A percentile compares a stretch with the other conserved stretches of the same genome.
phyloP scores from a whole-genome alignment of 2,888 invertebrate species.

The Artemia sp. region DNA sequence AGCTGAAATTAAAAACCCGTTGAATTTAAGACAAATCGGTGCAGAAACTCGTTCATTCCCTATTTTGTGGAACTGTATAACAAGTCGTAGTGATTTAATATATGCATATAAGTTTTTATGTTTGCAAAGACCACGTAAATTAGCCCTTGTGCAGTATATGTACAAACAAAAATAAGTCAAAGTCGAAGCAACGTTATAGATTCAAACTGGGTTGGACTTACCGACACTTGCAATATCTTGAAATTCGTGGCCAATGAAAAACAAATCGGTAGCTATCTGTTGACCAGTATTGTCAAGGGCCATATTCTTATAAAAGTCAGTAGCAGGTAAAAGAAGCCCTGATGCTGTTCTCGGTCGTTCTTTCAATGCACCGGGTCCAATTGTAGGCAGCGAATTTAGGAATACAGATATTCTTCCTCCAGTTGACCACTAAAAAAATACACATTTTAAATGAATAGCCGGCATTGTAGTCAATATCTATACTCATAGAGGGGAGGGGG shows the following conservation, averaged over 20 bases:
- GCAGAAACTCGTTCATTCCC: too few relatives aligned
- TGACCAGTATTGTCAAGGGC: conserved; percentile 92
- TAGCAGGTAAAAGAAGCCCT: conserved; percentile 75
- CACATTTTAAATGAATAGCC: conserved; percentile 20
- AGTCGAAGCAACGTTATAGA: too few relatives aligned
- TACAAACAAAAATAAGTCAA: too few relatives aligned
- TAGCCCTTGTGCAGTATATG: too few relatives aligned
- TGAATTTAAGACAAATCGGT: too few relatives aligned
- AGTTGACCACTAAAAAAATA: conserved; percentile 48
- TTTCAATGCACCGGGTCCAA: conserved; percentile 67
- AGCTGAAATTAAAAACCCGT: too few relatives aligned
- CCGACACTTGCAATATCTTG: conserved; percentile 83
- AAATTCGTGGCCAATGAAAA: conserved; percentile 80
- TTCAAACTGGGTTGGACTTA: conserved; percentile 35
- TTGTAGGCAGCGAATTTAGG: conserved; percentile 50
- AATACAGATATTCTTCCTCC: conserved; percentile 91
- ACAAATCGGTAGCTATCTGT: conserved; percentile 88
- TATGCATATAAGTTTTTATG: too few relatives aligned
- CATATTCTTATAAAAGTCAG: conserved; percentile 90
- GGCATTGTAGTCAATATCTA: not conserved
- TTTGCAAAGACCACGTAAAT: too few relatives aligned
- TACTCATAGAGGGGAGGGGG: too few relatives aligned
- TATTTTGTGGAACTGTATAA: too few relatives aligned
- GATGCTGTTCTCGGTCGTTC: conserved; percentile 74
- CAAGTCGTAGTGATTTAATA: too few relatives aligned